Conservation (phyloP, 2,113 vertebrate species). For the Oncorhynchus kisutch region DNA sequence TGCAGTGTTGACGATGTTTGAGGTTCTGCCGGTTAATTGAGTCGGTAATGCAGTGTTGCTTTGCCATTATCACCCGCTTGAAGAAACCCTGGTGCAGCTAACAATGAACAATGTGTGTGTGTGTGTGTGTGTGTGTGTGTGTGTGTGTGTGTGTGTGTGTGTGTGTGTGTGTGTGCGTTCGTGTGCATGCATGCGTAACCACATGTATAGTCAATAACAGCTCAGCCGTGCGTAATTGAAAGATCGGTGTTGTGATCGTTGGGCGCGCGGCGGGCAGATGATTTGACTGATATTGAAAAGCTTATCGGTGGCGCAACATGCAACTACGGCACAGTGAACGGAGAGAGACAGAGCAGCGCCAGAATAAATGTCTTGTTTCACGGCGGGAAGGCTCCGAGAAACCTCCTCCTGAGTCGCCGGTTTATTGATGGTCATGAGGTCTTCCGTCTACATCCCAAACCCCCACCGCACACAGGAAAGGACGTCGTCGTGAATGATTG, state of each 20-base stretch:
- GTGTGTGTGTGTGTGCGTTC: too few relatives aligned
- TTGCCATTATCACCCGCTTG: slow-evolving; percentile 37
- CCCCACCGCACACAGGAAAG: background rate
- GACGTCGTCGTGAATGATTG: background rate
- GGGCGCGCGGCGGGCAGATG: background rate
- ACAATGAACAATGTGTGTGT: slow-evolving; percentile 11
- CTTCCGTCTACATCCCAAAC: background rate
- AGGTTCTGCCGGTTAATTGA: slow-evolving; percentile 10
- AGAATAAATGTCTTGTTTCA: slow-evolving; percentile 43
- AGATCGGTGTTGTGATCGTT: slow-evolving; percentile 24
- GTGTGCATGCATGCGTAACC: slow-evolving; percentile 17
- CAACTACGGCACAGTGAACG: slow-evolving; percentile 31
- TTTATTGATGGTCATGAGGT: background rate
- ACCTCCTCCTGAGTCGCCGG: background rate
- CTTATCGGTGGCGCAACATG: slow-evolving; percentile 35
- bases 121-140: too few relatives aligned
- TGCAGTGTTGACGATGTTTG: slow-evolving; percentile 31
- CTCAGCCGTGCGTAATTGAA: slow-evolving; percentile 24
- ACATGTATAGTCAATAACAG: slow-evolving; percentile 23
- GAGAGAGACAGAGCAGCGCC: slow-evolving; percentile 30
- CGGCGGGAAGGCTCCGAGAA: slow-evolving; percentile 22
- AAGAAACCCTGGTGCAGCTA: slow-evolving; percentile 28
- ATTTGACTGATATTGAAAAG: slow-evolving; percentile 51
- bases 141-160: background rate
- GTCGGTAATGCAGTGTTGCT: background rate